Base-by-base conservation (phyloP, 2,888 invertebrate species). In the Leptogaster cylindrica region DNA sequence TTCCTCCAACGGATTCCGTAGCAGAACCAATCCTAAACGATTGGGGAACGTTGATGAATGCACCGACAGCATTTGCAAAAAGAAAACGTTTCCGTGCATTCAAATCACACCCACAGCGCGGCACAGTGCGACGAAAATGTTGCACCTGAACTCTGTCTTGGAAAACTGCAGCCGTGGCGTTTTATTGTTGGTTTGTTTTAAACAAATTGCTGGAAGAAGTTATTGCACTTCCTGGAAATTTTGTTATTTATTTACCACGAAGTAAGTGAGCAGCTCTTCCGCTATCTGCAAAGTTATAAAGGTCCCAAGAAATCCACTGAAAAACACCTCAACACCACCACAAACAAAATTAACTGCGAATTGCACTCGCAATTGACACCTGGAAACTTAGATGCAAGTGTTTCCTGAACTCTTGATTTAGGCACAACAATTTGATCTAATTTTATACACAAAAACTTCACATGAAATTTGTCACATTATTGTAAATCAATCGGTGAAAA, bases 381-480 rank as follows among this genome's bases (percentile, higher is more conserved):
- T 28, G 52, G 16, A 14, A 3, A 16, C n/a, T n/a, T n/a, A n/a
- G n/a, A n/a, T n/a, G n/a, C n/a, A n/a, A n/a, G n/a, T n/a, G n/a
- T n/a, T n/a, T n/a, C n/a, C n/a, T n/a, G n/a, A n/a, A n/a, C n/a
- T n/a, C n/a, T n/a, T n/a, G n/a, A n/a, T n/a, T n/a, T n/a, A n/a
- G n/a, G n/a, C n/a, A n/a, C n/a, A 31, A 2, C 10, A 14, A 50
- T 14, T 50, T 52, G 12, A 31, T 20, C n/a, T n/a, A n/a, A n/a
- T n/a, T n/a, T n/a, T n/a, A n/a, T n/a, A n/a, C n/a, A n/a, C n/a
- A n/a, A n/a, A n/a, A n/a, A n/a, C n/a, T n/a, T n/a, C 31, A 18
- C 52, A 52, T 18, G 20, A 31, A 33, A 55, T 36, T 39, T 36
- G 41, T 58, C 58, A 58, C 58, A 41, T 58, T 41, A 58, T 58